Conservation (phyloP, 2,888 invertebrate genomes). For the Ophion costatus region DNA sequence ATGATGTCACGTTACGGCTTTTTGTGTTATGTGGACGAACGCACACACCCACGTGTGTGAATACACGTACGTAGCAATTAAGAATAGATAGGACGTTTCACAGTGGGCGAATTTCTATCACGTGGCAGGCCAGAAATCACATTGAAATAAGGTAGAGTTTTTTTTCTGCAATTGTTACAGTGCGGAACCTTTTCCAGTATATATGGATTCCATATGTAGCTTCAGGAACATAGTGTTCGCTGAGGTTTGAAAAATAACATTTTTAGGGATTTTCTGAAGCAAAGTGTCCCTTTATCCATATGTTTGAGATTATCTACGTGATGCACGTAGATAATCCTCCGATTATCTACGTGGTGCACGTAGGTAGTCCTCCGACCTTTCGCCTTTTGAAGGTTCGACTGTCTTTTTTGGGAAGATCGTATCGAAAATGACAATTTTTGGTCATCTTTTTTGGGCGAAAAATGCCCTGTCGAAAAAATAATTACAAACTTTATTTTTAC, state of each 20-base stretch:
- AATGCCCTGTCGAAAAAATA: no score
- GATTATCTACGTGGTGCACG: no score
- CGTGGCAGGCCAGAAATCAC: neutral
- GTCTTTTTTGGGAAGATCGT: no score
- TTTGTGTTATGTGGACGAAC: slow-evolving; percentile 33
- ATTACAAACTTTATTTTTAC: no score
- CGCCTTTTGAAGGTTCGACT: no score
- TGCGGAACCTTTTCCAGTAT: neutral
- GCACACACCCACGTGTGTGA: neutral
- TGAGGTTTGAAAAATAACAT: neutral
- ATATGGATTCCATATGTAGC: neutral
- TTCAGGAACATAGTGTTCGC: neutral
- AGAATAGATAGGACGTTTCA: neutral
- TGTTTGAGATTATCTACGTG: no score
- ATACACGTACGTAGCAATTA: neutral
- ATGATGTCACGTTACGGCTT: slow-evolving; percentile 67
- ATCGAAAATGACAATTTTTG: no score
- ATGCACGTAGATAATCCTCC: no score
- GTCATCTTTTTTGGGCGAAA: no score
- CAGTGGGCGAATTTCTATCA: neutral
- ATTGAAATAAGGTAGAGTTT: neutral
- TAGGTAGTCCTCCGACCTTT: no score
- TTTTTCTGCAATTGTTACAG: neutral
- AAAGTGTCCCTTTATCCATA: no score
- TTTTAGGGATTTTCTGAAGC: neutral